These are phyloP conservation scores for Pharmacophagus antenor DNA, from an alignment of 2,888 invertebrate species.

Conservation along the genomic window DNA sequence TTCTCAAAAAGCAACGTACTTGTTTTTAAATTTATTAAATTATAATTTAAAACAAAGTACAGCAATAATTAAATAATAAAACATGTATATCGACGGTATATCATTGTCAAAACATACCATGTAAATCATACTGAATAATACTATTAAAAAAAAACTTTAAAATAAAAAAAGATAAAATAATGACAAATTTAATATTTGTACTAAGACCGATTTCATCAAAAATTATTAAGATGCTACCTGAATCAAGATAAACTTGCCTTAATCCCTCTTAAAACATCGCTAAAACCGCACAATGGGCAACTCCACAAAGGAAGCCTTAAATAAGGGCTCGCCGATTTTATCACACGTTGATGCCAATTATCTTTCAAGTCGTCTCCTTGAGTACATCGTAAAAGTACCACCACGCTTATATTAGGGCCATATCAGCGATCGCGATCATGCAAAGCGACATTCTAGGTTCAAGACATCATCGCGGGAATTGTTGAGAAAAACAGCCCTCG, in stretches of 20 bases:
- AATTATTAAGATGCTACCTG: constrained; percentile 30
- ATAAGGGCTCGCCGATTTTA: constrained; percentile 58
- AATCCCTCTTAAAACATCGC: constrained; percentile 51
- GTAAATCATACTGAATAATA: no score
- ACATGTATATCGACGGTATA: no score
- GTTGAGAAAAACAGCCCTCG: constrained; percentile 36
- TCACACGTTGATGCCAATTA: constrained; percentile 66
- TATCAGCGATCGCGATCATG: constrained; percentile 65
- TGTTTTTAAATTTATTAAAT: no score
- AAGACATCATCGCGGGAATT: constrained; percentile 44
- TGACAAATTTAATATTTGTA: no score
- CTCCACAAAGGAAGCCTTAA: constrained; percentile 44
- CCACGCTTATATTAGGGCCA: constrained; percentile 64
- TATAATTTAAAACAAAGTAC: no score
- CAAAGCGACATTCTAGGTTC: constrained; percentile 50
- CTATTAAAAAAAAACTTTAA: no score
- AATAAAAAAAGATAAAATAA: no score
- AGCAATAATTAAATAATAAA: no score
- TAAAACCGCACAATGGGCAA: constrained; percentile 50
- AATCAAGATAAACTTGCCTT: constrained; percentile 39
- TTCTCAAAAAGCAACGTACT: no score
- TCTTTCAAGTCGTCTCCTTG: constrained; percentile 50
- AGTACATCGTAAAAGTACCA: constrained; percentile 63
- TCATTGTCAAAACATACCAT: neutral
- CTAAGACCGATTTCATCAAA: neutral